Base-by-base conservation (phyloP, 2,113 vertebrate species). In the Poeciliopsis occidentalis region DNA sequence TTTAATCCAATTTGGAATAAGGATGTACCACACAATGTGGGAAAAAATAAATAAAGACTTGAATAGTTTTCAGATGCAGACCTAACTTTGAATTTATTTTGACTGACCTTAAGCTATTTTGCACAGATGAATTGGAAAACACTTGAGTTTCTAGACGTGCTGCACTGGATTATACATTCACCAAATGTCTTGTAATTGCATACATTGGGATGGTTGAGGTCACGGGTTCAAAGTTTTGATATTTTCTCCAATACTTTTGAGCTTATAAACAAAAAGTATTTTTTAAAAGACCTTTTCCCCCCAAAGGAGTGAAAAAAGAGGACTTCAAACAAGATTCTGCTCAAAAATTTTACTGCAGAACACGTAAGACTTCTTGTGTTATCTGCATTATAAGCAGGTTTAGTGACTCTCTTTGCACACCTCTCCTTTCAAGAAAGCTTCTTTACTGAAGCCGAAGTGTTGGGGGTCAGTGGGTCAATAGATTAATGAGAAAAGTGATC, bases 281-380 rank as follows among this genome's bases (percentile, higher is more conserved):
- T 27, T 27, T 27, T 27, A 27, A 27, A 27, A 27, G 27, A 31
- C 69, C 62, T 57, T 76, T 22, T 26, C 8, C 57, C n/a, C 44
- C 17, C 44, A 47, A 60, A 69, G 62, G 87, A 75, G 47, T 80
- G 65, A 83, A 84, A 80, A 71, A 75, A 69, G 57, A 80, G 54
- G 39, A 72, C 39, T 84, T 78, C 47, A 90, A 85, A 80, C 75
- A 71, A 70, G 80, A 73, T 73, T 87, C 71, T 30, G 51, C 81
- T 92, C 31, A 26, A 92, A 87, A 93, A 90, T 30, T 85, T 88
- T 89, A 82, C 78, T 64, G 70, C 47, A 27, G 19, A 62, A 69
- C 66, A 66, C 79, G 85, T 90, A 92, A 90, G 92, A 91, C 79
- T 64, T 71, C 39, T 72, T 37, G 47, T 31, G 12, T 60, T 67